Evolutionary conservation across 2,113 vertebrate genomes (phyloP), one percentile per base, ranked within the genome.

Genomic region (Labrus mixtus): DNA sequence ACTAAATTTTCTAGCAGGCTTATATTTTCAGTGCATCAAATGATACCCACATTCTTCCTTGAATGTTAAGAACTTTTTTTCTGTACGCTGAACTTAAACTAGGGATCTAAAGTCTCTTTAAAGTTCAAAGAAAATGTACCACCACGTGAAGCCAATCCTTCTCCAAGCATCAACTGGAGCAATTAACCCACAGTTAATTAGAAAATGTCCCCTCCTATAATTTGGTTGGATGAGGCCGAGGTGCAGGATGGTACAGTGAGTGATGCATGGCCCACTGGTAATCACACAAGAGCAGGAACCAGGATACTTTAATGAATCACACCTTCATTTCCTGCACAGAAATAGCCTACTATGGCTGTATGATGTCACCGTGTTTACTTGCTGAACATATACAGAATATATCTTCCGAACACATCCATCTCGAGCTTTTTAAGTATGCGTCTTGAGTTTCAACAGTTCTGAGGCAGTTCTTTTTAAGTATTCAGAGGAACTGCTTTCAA

Each of bases 181-280:
- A 93, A 91, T 93, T 93, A 93, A 90, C 82, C 87, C 76, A 54
- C 87, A 87, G 90, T 90, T 92, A 93, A 93, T 93, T 92, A 89
- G 86, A 90, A 91, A 88, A 78, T 65, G 39, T 75, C 76, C 68
- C 69, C 73, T 75, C 67, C 74, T 87, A 73, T 89, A 90, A 82
- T 89, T 87, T 65, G 72, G 54, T 78, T 73, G 81, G 80, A 84
- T 79, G 81, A 83, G 87, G 70, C 62, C 15, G 66, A 64, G 73
- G 76, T 72, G 66, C 29, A 54, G 79, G 75, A 58, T 69, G 70
- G 81, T 88, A 79, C 76, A 88, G 88, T 78, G 82, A 63, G 68
- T 90, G 89, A 92, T 89, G 92, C 85, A 90, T 87, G 74, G 84
- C 78, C 66, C 67, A 53, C 63, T 70, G 86, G 89, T 91, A 93